A percentile compares a stretch with the other conserved stretches of the same genome.
Evolutionary conservation across 1,140 invertebrate species (phyloP).

Genomic region (Rhyacophila brunnea): DNA sequence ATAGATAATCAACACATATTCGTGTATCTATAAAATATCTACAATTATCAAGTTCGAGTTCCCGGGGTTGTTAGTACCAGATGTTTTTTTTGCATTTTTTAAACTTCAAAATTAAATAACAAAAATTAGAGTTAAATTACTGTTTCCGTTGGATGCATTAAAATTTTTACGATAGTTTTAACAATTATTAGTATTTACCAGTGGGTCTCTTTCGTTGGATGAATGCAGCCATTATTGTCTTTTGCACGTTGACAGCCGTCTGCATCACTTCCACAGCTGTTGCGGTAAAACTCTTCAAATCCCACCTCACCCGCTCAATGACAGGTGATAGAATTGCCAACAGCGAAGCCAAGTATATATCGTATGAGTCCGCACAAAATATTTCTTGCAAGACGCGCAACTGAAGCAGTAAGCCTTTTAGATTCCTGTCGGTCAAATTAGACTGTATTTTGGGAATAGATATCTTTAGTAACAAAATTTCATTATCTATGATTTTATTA

Average conservation of each 20-base stretch:
- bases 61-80: neutral
- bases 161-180: neutral
- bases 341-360: conserved; percentile 9
- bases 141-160: neutral
- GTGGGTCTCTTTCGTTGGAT: conserved; percentile 4
- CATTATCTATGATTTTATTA: conserved; percentile 12
- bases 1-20: too few relatives aligned
- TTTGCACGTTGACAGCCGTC: conserved; percentile 11
- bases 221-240: conserved; percentile 3
- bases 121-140: neutral
- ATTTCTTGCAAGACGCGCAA: conserved; percentile 12
- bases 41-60: neutral
- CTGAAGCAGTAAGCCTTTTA: conserved; percentile 1
- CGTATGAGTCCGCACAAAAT: neutral
- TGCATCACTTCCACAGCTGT: conserved; percentile 14
- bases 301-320: conserved; percentile 23
- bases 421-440: conserved; percentile 5
- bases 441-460: conserved; percentile 13
- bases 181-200: conserved; percentile 7
- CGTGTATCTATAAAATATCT: neutral
- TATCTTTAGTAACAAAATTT: conserved; percentile 11
- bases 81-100: neutral
- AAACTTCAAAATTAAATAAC: neutral
- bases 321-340: conserved; percentile 24
- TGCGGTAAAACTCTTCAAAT: conserved; percentile 10